Conservation (phyloP, 2,113 vertebrate species). For the Anser cygnoides region DNA sequence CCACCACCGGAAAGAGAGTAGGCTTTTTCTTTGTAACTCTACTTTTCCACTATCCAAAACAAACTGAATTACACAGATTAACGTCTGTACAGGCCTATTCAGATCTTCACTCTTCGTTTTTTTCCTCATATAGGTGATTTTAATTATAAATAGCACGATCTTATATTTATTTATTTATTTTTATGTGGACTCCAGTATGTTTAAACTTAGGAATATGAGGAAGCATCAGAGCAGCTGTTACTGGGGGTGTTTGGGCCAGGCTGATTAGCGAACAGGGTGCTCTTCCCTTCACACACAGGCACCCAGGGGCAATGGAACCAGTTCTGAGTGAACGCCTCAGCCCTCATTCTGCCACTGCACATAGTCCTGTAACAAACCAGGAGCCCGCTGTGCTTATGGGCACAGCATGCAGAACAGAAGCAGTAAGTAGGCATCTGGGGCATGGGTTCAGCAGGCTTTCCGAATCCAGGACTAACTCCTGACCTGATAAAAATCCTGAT, state of each 20-base stretch:
- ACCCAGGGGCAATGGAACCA: not conserved
- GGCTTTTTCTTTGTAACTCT: not conserved
- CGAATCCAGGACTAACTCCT: not conserved
- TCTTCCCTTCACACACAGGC: not conserved
- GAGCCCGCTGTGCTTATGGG: not conserved
- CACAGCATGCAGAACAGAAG: not conserved
- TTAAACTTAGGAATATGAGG: not conserved
- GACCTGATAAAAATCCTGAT: not conserved
- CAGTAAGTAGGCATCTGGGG: not conserved
- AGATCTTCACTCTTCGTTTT: not conserved
- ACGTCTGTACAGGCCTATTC: not conserved
- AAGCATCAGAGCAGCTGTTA: too few relatives aligned
- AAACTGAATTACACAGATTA: rapidly evolving
- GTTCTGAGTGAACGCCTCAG: not conserved
- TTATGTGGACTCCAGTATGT: not conserved
- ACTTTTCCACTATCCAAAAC: not conserved
- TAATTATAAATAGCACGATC: not conserved
- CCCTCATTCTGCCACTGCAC: not conserved
- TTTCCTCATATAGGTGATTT: not conserved
- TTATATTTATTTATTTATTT: not conserved
- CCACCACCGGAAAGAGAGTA: rapidly evolving
- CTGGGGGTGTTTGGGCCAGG: rapidly evolving
- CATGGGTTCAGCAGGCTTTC: not conserved
- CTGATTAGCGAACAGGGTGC: not conserved
- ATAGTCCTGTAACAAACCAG: not conserved